Evolutionary conservation across 2,113 vertebrate genomes (phyloP), one percentile per base, ranked within the genome.

Genomic region (Nerophis lumbriciformis): DNA sequence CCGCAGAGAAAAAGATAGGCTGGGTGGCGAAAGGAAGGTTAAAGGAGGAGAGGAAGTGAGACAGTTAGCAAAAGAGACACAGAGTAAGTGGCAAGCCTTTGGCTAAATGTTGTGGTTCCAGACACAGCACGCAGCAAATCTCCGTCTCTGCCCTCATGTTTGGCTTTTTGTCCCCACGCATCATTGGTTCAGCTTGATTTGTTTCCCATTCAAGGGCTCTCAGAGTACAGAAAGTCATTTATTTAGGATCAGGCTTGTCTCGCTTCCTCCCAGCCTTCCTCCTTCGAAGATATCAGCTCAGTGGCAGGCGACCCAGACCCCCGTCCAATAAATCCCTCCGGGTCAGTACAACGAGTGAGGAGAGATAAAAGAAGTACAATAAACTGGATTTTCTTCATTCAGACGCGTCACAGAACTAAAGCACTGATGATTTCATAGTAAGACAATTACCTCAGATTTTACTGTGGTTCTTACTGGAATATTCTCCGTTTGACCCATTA

Each of bases 161-260:
- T 71, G 53, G 67, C 52, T 66, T 81, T 55, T 80, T 76, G 77
- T 81, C 79, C 77, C 61, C 13, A 69, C 69, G 42, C 67, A 69
- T 82, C 76, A 83, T 83, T 77, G 71, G 63, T 77, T 77, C 50
- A 3, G 75, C 83, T 81, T 69, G 62, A 80, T 79, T 80, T 69
- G 65, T 39, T 73, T 66, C 59, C 48, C 70, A 79, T 63, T 74
- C 62, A 75, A 76, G 53, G 39, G 73, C 78, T 72, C 62, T 60
- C 53, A 81, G 42, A 45, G 58, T 63, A n/a, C 60, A 61, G 71
- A 65, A 71, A 74, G 60, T 38, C 53, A 68, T 82, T 85, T 78
- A 76, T 83, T 80, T 61, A 59, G 59, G 61, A 60, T 67, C 68
- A 61, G 48, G 13, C 68, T 10, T 53, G 61, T 37, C 62, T 68